Conservation (phyloP, 2,797 vertebrate species). For the Mionectes olivaceus region DNA sequence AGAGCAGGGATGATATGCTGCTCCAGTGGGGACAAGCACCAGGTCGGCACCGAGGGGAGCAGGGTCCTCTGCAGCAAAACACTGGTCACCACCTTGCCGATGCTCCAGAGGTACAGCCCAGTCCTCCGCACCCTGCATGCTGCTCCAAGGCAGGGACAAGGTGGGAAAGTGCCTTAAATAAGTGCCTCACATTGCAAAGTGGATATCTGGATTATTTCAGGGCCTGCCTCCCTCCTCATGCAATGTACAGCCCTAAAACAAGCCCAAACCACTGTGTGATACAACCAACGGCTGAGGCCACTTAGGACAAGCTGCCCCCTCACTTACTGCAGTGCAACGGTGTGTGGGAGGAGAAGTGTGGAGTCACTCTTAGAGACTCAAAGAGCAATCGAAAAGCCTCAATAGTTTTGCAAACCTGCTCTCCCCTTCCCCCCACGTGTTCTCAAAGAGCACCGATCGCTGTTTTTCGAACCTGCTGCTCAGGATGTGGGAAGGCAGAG, state of each 20-base stretch:
- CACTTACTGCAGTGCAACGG: background rate
- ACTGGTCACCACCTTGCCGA: rapidly evolving
- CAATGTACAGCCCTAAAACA: background rate
- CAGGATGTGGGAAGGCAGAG: slow-evolving; percentile 21
- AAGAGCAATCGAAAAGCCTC: background rate
- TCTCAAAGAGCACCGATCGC: background rate
- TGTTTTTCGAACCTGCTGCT: background rate
- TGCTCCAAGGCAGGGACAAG: background rate
- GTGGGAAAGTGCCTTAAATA: background rate
- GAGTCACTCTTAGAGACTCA: background rate
- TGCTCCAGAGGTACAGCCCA: background rate
- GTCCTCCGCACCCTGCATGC: background rate
- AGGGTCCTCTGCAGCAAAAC: background rate
- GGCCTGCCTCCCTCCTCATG: background rate
- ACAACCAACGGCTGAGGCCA: background rate
- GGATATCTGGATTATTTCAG: background rate
- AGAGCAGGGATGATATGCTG: rapidly evolving
- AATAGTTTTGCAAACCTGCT: background rate
- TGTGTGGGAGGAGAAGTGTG: background rate
- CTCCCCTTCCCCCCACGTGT: background rate
- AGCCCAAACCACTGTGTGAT: background rate
- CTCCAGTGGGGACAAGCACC: rapidly evolving
- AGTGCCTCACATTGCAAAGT: background rate
- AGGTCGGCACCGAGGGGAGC: rapidly evolving
- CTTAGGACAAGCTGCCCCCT: background rate